phyloP scores from a whole-genome alignment of 2,113 vertebrate genomes.

The Pelusios castaneus region DNA sequence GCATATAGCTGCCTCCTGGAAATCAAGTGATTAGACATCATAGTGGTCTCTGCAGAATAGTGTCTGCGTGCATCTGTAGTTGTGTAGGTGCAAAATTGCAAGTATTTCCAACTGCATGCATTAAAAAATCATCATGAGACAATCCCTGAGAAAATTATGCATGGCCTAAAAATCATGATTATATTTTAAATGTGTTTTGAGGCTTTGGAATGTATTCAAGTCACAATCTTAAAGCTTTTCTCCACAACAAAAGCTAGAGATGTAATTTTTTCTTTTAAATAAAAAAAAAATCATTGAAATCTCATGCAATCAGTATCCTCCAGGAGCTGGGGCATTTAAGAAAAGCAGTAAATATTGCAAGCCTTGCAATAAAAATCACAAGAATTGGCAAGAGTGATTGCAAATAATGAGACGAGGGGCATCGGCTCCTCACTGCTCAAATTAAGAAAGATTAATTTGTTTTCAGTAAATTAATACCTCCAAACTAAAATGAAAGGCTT shows the following conservation, averaged over 20 bases:
- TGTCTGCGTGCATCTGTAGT: not conserved
- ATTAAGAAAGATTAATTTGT: too few relatives aligned
- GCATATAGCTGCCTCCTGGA: not conserved
- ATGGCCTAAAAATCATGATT: not conserved
- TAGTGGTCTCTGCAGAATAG: not conserved
- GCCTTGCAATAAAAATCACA: not conserved
- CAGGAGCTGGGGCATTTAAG: not conserved
- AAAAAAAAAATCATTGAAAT: not conserved
- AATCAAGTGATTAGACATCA: not conserved
- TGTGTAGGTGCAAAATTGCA: not conserved
- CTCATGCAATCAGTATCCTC: not conserved
- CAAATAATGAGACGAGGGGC: not conserved
- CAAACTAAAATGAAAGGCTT: not conserved
- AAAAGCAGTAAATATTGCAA: not conserved
- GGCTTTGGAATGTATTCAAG: not conserved
- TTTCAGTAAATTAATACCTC: too few relatives aligned
- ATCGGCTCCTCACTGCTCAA: too few relatives aligned
- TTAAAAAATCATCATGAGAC: not conserved
- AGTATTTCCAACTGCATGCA: not conserved
- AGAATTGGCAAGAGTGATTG: not conserved
- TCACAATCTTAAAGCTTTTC: not conserved
- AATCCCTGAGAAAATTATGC: not conserved
- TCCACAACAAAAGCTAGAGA: not conserved
- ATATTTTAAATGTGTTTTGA: not conserved
- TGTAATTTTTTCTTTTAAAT: not conserved